A percentile compares a stretch with the other conserved stretches of the same genome.
Evolutionary conservation across 2,797 vertebrate species (phyloP).

Genomic region (Sphaeramia orbicularis): DNA sequence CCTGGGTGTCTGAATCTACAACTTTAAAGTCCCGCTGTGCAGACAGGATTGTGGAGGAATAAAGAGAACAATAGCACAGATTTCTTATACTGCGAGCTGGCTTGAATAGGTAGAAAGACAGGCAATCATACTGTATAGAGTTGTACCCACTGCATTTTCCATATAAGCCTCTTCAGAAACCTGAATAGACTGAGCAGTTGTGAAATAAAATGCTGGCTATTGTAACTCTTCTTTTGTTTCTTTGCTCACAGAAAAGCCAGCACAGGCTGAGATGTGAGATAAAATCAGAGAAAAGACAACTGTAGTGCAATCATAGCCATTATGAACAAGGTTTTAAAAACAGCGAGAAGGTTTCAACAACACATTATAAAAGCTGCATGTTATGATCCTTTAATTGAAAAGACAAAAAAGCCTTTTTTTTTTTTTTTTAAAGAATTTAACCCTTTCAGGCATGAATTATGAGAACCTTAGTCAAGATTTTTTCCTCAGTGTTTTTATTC

Average conservation of each 20-base stretch:
- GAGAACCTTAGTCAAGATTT: too few relatives aligned
- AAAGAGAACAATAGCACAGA: conserved; percentile 58
- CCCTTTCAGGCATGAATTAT: too few relatives aligned
- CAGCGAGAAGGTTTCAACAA: conserved; percentile 7
- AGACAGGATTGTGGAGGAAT: conserved; percentile 37
- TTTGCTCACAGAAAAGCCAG: conserved; percentile 46
- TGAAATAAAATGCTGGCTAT: conserved; percentile 53
- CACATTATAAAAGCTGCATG: conserved; percentile 1
- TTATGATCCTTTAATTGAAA: conserved; percentile 15
- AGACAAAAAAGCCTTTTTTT: background rate
- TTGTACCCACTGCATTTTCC: conserved; percentile 50
- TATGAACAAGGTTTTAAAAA: conserved; percentile 38
- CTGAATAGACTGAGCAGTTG: conserved; percentile 57
- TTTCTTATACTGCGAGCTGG: conserved; percentile 56
- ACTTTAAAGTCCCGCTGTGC: conserved; percentile 20
- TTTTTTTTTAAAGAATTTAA: conserved; percentile 3
- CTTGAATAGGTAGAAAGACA: conserved; percentile 60
- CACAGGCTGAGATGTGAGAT: conserved; percentile 47
- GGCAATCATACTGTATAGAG: conserved; percentile 60
- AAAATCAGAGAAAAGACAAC: conserved; percentile 43
- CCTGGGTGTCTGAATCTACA: conserved; percentile 25
- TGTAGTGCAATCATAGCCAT: conserved; percentile 37
- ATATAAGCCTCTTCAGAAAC: conserved; percentile 59
- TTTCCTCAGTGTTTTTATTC: too few relatives aligned
- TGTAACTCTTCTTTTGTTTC: conserved; percentile 63